Base-by-base conservation (phyloP, 2,113 vertebrate species). In the Aleadryas rufinucha region DNA sequence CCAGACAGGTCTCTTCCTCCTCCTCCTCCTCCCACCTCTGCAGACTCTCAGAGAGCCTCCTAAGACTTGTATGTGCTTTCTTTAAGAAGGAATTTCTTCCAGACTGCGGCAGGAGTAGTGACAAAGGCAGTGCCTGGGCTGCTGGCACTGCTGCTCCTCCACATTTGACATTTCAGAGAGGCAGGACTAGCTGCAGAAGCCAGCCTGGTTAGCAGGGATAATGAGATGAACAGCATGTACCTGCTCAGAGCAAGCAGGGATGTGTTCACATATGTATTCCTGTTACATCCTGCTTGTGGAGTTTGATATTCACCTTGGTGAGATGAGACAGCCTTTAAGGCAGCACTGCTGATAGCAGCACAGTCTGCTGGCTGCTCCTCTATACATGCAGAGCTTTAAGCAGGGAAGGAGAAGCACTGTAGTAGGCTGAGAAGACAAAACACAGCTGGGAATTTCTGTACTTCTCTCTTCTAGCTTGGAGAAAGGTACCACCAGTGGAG, bases 171-270 rank as follows among this genome's bases (percentile, higher is more conserved):
- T 18, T 63, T 90, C 35, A 56, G 59, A 72, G 54, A 49, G 33
- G 52, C 81, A 89, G 69, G 57, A 78, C 26, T 3, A 65, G 63
- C 39, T 90, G 82, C 23, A 37, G 54, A 88, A 90, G 42, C 21
- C 83, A 85, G 54, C 5, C n/a, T 86, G 50, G 54, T 70, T 88
- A 77, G 81, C 90, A 74, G 0, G 9, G 44, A 52, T 64, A 94
- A 66, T 16, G 50, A 88, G 77, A 45, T 0, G 0, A 35, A 50
- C 54, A 18, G 17, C 0, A 0, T 39, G 45, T 60, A 80, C 57
- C 70, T 77, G 76, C 85, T 77, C 64, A 49, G 63, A 80, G 22
- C 47, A 71, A 76, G 65, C 65, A 64, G 35, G 15, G 45, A 17
- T 53, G 42, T 4, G 4, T 42, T 83, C 92, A 66, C 33, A 28